Conservation (phyloP, 2,113 vertebrate genomes). For the Panthera leo region DNA sequence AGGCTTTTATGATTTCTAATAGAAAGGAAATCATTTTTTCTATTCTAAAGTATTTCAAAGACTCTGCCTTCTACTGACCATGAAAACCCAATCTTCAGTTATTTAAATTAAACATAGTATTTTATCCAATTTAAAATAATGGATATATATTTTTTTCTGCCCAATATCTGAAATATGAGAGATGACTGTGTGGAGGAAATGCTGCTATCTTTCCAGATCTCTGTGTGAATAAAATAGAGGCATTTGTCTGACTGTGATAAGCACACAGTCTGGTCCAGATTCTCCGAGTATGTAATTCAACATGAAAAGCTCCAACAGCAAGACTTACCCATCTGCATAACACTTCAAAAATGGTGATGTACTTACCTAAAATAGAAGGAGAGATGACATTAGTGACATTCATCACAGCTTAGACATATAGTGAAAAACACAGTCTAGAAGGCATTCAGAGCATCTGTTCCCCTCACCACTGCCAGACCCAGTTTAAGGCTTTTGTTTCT, state of each 20-base stretch:
- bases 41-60: background rate
- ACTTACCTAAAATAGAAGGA: conserved; percentile 84
- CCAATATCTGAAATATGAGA: conserved; percentile 37
- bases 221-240: conserved; percentile 15
- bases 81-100: background rate
- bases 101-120: conserved; percentile 41
- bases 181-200: background rate
- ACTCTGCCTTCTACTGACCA: background rate
- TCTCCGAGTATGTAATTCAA: conserved; percentile 39
- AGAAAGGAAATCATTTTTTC: background rate
- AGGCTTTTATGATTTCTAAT: conserved; percentile 6
- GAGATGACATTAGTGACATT: conserved; percentile 66
- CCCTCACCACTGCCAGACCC: conserved; percentile 3
- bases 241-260: background rate
- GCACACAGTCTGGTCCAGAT: background rate
- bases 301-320: conserved; percentile 28
- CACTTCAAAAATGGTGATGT: conserved; percentile 77
- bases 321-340: conserved; percentile 76
- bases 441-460: conserved; percentile 41
- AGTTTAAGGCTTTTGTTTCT: conserved; percentile 51
- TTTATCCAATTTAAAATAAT: conserved; percentile 53
- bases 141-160: background rate
- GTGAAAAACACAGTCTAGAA: conserved; percentile 53
- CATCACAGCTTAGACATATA: background rate
- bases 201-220: conserved; percentile 1